Conservation (phyloP, 64 coral and sea anemone genomes). For the Pachyseris speciosa region DNA sequence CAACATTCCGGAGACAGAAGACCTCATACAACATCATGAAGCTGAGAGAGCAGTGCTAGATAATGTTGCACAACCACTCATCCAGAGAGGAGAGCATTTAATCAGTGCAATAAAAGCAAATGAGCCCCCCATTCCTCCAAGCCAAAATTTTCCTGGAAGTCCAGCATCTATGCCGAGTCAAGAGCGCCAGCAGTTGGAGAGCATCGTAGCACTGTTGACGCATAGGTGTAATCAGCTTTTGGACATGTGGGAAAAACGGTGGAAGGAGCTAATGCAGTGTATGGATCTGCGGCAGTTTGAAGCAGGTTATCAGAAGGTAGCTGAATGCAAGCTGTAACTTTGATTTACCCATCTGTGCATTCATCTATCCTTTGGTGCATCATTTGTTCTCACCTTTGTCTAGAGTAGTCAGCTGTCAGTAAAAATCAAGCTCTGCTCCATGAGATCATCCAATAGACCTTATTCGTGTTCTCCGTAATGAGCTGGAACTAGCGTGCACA, state of each 20-base stretch:
- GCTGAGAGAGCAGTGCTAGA: conserved; percentile 56
- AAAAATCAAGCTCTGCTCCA: no score
- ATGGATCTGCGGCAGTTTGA: conserved; percentile 87
- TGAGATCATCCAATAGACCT: no score
- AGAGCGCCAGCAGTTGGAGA: conserved; percentile 65
- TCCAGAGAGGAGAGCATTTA: conserved; percentile 66
- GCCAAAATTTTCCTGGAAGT: conserved; percentile 23
- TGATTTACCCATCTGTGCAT: not conserved
- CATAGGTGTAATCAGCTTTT: conserved; percentile 67
- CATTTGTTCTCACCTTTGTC: no score
- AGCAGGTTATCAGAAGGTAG: conserved; percentile 83
- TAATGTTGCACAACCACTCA: conserved; percentile 58
- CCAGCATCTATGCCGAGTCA: conserved; percentile 63
- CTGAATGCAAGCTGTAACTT: not conserved
- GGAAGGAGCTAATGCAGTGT: conserved; percentile 85
- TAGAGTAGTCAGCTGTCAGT: no score
- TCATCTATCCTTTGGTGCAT: no score
- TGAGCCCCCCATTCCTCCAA: conserved; percentile 71
- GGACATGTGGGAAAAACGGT: conserved; percentile 79
- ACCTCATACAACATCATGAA: conserved; percentile 66
- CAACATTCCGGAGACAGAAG: conserved; percentile 56
- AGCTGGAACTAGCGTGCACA: no score
- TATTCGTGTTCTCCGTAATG: no score
- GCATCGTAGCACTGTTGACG: conserved; percentile 49
- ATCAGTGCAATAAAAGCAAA: conserved; percentile 60